Conservation (phyloP, 2,797 vertebrate species). For the Neostethus bicornis region DNA sequence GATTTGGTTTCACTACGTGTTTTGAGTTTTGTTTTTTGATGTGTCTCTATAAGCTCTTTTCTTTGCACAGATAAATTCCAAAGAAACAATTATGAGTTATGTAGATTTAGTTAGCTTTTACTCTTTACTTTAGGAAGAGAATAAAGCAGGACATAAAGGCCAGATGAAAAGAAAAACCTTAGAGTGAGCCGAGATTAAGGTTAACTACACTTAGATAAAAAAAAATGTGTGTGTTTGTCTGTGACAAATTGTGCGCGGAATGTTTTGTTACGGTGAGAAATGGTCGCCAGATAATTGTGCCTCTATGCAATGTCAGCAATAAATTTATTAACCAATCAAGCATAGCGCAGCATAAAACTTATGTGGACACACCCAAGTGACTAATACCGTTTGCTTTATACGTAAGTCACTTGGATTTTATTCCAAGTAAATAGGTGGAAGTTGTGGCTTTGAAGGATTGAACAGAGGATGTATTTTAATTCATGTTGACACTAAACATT, state of each 20-base stretch:
- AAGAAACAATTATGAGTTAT: too few relatives aligned
- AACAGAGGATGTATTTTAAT: background rate
- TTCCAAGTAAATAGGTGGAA: conserved; percentile 16
- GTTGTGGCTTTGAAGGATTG: conserved; percentile 26
- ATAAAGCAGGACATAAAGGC: too few relatives aligned
- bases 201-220: too few relatives aligned
- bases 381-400: conserved; percentile 12
- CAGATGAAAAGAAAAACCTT: too few relatives aligned
- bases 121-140: too few relatives aligned
- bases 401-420: conserved; percentile 48
- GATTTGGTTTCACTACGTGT: too few relatives aligned
- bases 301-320: conserved; percentile 12
- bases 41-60: background rate
- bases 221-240: background rate
- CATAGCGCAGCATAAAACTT: conserved; percentile 16
- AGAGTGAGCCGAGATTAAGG: too few relatives aligned
- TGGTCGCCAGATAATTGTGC: conserved; percentile 14
- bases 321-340: conserved; percentile 19
- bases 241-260: conserved; percentile 1
- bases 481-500: conserved; percentile 11
- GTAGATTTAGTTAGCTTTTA: too few relatives aligned
- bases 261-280: conserved; percentile 6
- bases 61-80: background rate
- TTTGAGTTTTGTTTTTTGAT: background rate
- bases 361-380: conserved; percentile 16